These are phyloP conservation scores for Eugnorisma glareosa DNA, from an alignment of 2,888 invertebrate genomes.

Conservation along the genomic window DNA sequence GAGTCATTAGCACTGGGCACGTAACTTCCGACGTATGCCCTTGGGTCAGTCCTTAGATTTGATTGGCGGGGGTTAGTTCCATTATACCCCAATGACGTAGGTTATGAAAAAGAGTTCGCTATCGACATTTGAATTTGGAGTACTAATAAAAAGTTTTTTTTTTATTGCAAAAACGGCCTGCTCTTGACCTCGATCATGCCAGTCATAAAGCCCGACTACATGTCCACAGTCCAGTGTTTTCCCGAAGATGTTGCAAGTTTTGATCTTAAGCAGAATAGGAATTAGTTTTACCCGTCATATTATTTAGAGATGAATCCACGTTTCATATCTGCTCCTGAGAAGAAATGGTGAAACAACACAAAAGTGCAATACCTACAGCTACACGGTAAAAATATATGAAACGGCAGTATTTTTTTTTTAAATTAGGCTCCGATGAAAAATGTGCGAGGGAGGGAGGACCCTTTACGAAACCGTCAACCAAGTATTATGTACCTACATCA, in stretches of 20 bases:
- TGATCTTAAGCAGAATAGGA: neutral
- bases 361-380: neutral
- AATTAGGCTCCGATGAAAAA: neutral
- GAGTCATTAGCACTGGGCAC: slow-evolving; percentile 68
- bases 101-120: slow-evolving; percentile 19
- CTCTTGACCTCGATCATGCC: too few relatives aligned
- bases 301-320: neutral
- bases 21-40: slow-evolving; percentile 72
- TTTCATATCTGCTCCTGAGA: neutral
- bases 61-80: slow-evolving; percentile 50
- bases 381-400: neutral
- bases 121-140: slow-evolving; percentile 11
- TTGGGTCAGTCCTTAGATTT: slow-evolving; percentile 64
- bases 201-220: neutral
- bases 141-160: neutral
- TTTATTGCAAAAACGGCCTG: too few relatives aligned
- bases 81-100: slow-evolving; percentile 46
- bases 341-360: neutral
- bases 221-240: neutral
- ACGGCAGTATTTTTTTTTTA: neutral
- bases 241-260: neutral
- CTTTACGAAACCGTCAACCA: too few relatives aligned
- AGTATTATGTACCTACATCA: too few relatives aligned
- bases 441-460: too few relatives aligned
- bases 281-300: neutral